A percentile compares a stretch with the other conserved stretches of the same genome.
Evolutionary conservation across 2,888 invertebrate genomes (phyloP).

Genomic region (Lingula anatina): DNA sequence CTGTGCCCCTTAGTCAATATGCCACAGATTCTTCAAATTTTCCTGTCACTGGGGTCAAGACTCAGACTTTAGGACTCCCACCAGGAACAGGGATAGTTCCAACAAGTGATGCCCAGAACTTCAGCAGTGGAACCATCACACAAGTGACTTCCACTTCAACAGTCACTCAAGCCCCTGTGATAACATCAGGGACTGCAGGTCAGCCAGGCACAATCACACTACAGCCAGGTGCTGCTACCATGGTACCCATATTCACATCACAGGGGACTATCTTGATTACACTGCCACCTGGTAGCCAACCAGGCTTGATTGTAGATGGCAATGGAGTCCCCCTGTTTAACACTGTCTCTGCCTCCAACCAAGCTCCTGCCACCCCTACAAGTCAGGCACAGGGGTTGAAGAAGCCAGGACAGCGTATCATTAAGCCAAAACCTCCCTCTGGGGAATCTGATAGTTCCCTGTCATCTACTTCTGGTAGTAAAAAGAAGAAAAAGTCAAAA

Average conservation of each 20-base stretch:
- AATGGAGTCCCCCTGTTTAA: too few species aligned
- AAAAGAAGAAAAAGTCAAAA: too few species aligned
- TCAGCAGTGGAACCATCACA: background rate
- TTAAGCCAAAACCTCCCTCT: constrained; percentile 30
- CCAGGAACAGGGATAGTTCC: too few species aligned
- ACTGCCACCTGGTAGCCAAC: constrained; percentile 31
- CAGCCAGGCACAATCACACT: constrained; percentile 5
- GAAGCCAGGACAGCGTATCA: constrained; percentile 18
- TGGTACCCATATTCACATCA: constrained; percentile 3
- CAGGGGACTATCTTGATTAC: constrained; percentile 38
- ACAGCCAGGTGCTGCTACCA: constrained; percentile 4
- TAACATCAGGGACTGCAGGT: constrained; percentile 6
- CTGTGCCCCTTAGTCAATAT: too few species aligned
- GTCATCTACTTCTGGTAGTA: too few species aligned
- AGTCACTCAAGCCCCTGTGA: constrained; percentile 3
- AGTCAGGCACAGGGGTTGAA: too few species aligned
- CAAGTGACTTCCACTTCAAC: background rate
- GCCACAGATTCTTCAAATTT: too few species aligned
- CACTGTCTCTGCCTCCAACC: too few species aligned
- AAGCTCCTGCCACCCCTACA: background rate
- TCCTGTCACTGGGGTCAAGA: too few species aligned
- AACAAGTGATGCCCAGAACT: background rate
- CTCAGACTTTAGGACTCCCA: too few species aligned
- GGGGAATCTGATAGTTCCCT: too few species aligned
- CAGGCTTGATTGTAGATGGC: too few species aligned